Evolutionary conservation across 2,888 invertebrate genomes (phyloP).

Genomic region (Heteromyza rotundicornis): DNA sequence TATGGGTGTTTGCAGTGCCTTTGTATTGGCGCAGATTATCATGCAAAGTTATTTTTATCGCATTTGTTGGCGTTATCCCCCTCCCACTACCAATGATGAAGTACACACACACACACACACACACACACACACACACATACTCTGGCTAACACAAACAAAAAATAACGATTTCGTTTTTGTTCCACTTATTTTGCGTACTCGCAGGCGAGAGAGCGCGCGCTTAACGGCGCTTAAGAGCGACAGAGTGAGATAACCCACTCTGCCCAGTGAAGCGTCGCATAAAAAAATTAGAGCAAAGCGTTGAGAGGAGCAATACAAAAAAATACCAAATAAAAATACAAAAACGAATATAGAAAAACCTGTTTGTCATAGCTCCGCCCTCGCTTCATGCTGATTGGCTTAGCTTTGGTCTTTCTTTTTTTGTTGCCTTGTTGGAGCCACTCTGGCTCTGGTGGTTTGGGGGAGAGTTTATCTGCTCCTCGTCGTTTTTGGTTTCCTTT

Average conservation of each 20-base stretch:
- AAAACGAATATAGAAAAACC: constrained; percentile 48
- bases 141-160: constrained; percentile 20
- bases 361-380: constrained; percentile 58
- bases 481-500: background rate
- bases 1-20: constrained; percentile 17
- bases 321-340: constrained; percentile 32
- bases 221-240: constrained; percentile 34
- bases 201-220: constrained; percentile 11
- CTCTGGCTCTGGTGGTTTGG: background rate
- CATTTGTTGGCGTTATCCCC: constrained; percentile 18
- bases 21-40: constrained; percentile 48
- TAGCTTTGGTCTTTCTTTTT: constrained; percentile 33
- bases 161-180: background rate
- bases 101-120: constrained; percentile 18
- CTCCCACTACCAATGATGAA: constrained; percentile 18
- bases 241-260: constrained; percentile 59
- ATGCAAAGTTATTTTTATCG: constrained; percentile 30
- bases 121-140: constrained; percentile 24
- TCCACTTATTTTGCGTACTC: background rate
- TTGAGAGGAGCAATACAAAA: constrained; percentile 17
- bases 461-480: constrained; percentile 6
- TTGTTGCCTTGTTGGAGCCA: background rate
- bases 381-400: constrained; percentile 55
- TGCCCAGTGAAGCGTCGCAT: constrained; percentile 19
- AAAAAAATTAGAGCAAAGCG: constrained; percentile 42